Conservation (phyloP, 2,113 vertebrate genomes). For the Takifugu flavidus region DNA sequence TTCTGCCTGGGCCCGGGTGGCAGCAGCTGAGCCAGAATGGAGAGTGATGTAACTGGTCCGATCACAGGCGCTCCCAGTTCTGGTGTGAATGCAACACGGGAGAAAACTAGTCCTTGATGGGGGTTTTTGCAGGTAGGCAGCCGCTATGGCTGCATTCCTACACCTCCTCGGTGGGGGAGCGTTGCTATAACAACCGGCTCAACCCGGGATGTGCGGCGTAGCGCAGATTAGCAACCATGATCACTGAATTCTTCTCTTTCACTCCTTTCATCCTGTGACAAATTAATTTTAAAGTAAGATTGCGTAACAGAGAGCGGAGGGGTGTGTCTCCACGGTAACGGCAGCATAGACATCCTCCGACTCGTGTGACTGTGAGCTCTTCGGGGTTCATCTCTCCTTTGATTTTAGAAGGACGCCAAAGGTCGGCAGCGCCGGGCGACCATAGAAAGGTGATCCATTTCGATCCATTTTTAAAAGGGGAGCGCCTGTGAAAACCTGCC, state of each 20-base stretch:
- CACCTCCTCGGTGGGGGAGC: no score
- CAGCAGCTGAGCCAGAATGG: conserved; percentile 5
- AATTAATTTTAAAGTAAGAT: conserved; percentile 55
- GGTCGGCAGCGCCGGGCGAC: neutral
- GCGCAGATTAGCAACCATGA: no score
- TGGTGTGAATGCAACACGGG: no score
- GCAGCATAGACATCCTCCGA: conserved; percentile 47
- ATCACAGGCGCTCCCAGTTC: no score
- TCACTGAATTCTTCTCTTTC: neutral
- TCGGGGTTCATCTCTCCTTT: conserved; percentile 27
- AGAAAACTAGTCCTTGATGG: no score
- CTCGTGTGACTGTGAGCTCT: conserved; percentile 21
- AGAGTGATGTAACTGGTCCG: no score
- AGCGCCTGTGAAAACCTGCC: no score
- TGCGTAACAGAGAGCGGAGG: conserved; percentile 47
- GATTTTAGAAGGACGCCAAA: conserved; percentile 25
- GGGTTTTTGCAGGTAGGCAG: no score
- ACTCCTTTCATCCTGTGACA: conserved; percentile 46
- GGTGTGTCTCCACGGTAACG: conserved; percentile 51
- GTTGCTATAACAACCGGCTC: no score
- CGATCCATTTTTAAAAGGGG: conserved; percentile 27
- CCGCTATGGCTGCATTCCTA: no score
- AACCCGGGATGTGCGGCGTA: no score
- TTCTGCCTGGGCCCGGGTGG: conserved; percentile 15
- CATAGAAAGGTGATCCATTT: neutral